phyloP scores from a whole-genome alignment of 2,888 invertebrate genomes.

The Napeogenes inachia region DNA sequence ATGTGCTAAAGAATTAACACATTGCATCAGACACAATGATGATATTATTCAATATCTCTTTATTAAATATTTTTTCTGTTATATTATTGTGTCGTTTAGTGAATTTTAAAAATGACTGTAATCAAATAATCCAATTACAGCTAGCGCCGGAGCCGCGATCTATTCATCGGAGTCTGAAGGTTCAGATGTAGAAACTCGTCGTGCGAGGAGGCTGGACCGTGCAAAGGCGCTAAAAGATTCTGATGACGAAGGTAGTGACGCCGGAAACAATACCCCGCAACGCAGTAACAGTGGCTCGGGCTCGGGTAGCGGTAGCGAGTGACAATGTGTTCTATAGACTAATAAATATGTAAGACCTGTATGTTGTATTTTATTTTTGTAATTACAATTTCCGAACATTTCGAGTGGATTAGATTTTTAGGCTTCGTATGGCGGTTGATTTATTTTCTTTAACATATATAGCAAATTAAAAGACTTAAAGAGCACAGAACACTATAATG shows the following conservation, averaged over 20 bases:
- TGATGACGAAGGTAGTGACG: constrained; percentile 78
- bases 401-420: no score
- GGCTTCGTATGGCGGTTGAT: no score
- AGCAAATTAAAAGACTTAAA: no score
- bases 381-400: background rate
- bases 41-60: no score
- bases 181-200: constrained; percentile 87
- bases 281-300: constrained; percentile 32
- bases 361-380: background rate
- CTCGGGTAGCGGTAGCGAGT: constrained; percentile 46
- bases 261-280: constrained; percentile 38
- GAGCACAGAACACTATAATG: no score
- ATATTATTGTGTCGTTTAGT: background rate
- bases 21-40: no score
- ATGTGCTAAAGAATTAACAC: no score
- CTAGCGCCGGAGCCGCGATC: constrained; percentile 80
- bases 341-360: background rate
- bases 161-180: constrained; percentile 94
- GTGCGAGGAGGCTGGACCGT: constrained; percentile 84
- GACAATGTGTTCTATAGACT: constrained; percentile 2
- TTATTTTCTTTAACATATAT: no score
- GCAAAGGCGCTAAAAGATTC: constrained; percentile 89
- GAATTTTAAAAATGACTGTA: no score
- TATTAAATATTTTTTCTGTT: no score
- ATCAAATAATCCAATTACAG: constrained; percentile 35